Percentiles rank a stretch among this genome's conserved stretches.
These are phyloP conservation scores for Phymanthus crucifer DNA, from an alignment of 92 coral and sea anemone species.

Conservation along the genomic window DNA sequence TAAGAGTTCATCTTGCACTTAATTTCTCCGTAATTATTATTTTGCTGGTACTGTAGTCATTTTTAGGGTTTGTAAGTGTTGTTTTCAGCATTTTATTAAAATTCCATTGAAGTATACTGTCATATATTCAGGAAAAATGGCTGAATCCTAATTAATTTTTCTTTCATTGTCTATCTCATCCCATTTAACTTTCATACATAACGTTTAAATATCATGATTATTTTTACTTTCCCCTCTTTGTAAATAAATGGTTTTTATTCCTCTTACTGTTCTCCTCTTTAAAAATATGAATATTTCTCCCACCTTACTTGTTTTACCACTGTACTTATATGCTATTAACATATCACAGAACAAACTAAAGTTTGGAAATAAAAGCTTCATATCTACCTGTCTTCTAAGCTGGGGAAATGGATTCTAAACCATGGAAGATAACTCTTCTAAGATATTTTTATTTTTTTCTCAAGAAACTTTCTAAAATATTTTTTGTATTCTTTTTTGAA, in stretches of 20 bases:
- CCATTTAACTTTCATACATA: too few relatives aligned
- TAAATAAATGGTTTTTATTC: too few relatives aligned
- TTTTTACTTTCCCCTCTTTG: too few relatives aligned
- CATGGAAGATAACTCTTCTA: constrained; percentile 1
- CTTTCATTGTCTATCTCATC: too few relatives aligned
- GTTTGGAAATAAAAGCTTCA: constrained; percentile 26
- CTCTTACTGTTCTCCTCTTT: too few relatives aligned
- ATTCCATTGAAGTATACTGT: too few relatives aligned
- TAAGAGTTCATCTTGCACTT: too few relatives aligned
- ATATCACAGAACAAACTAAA: constrained; percentile 36
- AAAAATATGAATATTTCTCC: neutral
- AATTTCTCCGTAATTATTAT: too few relatives aligned
- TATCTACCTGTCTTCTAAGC: constrained; percentile 19
- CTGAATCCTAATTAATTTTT: neutral
- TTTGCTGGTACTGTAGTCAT: too few relatives aligned
- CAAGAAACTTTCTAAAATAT: neutral
- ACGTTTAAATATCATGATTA: too few relatives aligned
- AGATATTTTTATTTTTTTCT: constrained; percentile 5
- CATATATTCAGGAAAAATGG: neutral
- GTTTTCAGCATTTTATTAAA: too few relatives aligned
- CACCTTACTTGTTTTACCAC: neutral
- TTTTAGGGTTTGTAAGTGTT: too few relatives aligned
- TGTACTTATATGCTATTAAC: constrained; percentile 48
- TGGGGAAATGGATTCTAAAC: constrained; percentile 31
- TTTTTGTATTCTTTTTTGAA: neutral